Conservation (phyloP, 2,888 invertebrate genomes). For the Epinotia ramella region DNA sequence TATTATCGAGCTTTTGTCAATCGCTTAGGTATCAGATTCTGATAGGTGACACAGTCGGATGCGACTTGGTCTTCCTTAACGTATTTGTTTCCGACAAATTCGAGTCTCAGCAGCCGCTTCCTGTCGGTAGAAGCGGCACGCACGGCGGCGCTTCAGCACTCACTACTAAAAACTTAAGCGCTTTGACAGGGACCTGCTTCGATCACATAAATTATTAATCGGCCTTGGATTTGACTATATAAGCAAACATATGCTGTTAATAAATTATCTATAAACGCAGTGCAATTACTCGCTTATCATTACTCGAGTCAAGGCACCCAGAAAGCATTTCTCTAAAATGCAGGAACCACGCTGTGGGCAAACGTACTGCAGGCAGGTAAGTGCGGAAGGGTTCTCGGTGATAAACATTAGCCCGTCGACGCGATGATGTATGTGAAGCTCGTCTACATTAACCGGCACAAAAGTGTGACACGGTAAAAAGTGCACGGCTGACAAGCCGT, state of each 20-base stretch:
- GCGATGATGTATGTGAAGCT: not conserved
- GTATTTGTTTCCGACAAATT: too few relatives aligned
- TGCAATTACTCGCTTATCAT: not conserved
- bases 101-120: too few relatives aligned
- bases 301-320: not conserved
- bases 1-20: not conserved
- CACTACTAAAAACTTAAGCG: too few relatives aligned
- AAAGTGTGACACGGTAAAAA: not conserved
- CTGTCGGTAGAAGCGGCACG: too few relatives aligned
- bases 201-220: too few relatives aligned
- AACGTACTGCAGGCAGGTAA: not conserved
- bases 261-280: not conserved
- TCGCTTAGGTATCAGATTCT: not conserved
- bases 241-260: not conserved
- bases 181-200: too few relatives aligned
- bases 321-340: not conserved
- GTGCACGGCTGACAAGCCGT: not conserved
- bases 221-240: not conserved
- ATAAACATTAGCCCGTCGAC: not conserved
- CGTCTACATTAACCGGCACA: not conserved
- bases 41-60: not conserved
- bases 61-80: not conserved
- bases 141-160: too few relatives aligned
- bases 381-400: not conserved
- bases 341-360: not conserved